Evolutionary conservation across 2,888 invertebrate species (phyloP).

Genomic region (Drosophila prolongata): DNA sequence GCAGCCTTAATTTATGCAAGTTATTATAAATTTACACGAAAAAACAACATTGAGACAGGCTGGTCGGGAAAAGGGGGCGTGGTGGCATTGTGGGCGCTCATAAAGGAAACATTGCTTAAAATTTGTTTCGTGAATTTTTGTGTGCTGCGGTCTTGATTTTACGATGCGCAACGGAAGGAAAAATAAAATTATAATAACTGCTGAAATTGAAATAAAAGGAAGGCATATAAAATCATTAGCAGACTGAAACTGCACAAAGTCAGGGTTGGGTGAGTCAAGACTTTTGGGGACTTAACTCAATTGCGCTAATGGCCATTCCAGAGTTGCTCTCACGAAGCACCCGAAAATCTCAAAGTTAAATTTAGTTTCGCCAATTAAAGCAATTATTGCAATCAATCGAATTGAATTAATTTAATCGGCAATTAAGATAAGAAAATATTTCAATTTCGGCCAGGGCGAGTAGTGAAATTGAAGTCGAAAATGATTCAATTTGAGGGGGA

Average conservation of each 20-base stretch:
- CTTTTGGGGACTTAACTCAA: conserved; percentile 5
- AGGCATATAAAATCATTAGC: conserved; percentile 67
- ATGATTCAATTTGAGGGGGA: conserved; percentile 14
- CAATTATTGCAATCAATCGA: conserved; percentile 26
- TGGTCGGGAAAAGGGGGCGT: neutral
- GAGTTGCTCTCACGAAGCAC: neutral
- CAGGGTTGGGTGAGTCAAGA: conserved; percentile 2
- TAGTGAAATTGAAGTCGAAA: conserved; percentile 19
- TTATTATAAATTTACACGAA: conserved; percentile 79
- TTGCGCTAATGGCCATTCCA: neutral
- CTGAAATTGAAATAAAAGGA: conserved; percentile 57
- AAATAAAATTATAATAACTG: conserved; percentile 44
- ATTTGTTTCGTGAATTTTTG: conserved; percentile 48
- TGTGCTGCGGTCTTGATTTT: conserved; percentile 37
- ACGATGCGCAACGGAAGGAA: conserved; percentile 40
- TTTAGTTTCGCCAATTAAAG: neutral
- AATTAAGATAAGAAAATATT: conserved; percentile 32
- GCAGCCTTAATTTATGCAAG: conserved; percentile 75
- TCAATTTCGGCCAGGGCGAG: conserved; percentile 10
- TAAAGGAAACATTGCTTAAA: conserved; percentile 65
- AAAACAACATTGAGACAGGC: conserved; percentile 67
- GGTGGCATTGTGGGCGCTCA: conserved; percentile 39
- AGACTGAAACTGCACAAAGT: conserved; percentile 25
- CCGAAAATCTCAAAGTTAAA: neutral
- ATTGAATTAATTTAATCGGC: conserved; percentile 21